Conservation (phyloP, 1,140 invertebrate species). For the Chelonus insularis region DNA sequence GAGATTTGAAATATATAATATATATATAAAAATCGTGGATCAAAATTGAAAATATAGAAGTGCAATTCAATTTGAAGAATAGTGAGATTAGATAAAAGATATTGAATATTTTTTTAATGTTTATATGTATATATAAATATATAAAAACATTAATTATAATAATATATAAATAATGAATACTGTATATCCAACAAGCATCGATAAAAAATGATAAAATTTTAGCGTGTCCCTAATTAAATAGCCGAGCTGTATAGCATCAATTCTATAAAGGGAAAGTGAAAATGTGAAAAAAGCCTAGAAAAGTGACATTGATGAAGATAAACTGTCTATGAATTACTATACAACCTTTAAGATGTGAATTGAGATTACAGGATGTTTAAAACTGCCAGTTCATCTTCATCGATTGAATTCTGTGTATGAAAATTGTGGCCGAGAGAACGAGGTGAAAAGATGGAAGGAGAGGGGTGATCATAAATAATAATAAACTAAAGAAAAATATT, state of each 20-base stretch:
- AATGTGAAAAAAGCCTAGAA: neutral
- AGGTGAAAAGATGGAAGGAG: slow-evolving; percentile 10
- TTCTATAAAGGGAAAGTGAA: neutral
- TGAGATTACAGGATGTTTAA: neutral
- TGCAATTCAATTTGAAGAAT: no score
- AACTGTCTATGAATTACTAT: neutral
- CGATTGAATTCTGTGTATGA: slow-evolving; percentile 4
- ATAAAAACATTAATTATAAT: no score
- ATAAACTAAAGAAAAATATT: neutral
- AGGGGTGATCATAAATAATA: neutral
- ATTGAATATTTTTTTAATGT: no score
- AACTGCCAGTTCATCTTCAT: neutral
- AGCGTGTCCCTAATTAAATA: neutral
- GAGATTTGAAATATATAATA: no score
- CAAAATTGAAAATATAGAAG: no score
- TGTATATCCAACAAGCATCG: no score
- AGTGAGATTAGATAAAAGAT: no score
- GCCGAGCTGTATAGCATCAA: neutral
- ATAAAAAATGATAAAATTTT: neutral
- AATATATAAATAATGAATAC: no score
- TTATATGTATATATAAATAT: no score
- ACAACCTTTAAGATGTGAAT: neutral
- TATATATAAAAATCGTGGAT: no score
- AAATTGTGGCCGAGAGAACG: slow-evolving; percentile 5
- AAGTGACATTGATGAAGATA: neutral